Base-by-base conservation (phyloP, 2,797 vertebrate species). In the Chelonia mydas region DNA sequence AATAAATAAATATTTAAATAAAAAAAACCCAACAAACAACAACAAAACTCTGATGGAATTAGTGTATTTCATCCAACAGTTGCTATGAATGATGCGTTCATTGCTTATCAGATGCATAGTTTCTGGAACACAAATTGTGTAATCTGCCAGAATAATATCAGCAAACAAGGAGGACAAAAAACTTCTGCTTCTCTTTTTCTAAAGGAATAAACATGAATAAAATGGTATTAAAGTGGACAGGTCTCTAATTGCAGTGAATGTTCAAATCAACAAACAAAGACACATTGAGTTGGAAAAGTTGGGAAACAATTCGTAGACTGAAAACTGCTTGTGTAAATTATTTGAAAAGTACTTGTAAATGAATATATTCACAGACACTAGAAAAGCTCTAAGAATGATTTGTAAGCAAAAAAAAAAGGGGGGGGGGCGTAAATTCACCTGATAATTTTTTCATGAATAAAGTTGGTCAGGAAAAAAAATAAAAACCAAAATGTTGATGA, bases 131-230 rank as follows among this genome's bases (percentile, higher is more conserved):
- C 1, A 83, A 90, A 59, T 65, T 92, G 47, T 74, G 19, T 31
- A 59, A 76, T 28, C 23, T 94, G 15, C 7, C 81, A 23, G 77
- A 83, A 81, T 51, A 96, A 87, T 68, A 95, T 57, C 45, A 93
- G 53, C 10, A 90, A 90, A 87, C 4, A 82, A 87, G 84, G 25
- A 28, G 3, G 77, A 31, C 10, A 50, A 88, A 94, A 88, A 93
- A 87, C 15, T 59, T 89, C 61, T 82, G 12, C 45, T 91, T 92
- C 10, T 90, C 7, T 90, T 2, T 45, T 96, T 96, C 59, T 74
- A 37, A 94, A 83, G 49, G 31, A 95, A 72, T 54, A 96, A 89
- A 50, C 55, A 47, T 37, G 28, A 6, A 37, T 90, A 79, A 94
- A 92, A 84, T n/a, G 47, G 2, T n/a, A 87, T 57, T 90, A 87